Base-by-base conservation (phyloP, 2,113 vertebrate species). In the Columbina picui region DNA sequence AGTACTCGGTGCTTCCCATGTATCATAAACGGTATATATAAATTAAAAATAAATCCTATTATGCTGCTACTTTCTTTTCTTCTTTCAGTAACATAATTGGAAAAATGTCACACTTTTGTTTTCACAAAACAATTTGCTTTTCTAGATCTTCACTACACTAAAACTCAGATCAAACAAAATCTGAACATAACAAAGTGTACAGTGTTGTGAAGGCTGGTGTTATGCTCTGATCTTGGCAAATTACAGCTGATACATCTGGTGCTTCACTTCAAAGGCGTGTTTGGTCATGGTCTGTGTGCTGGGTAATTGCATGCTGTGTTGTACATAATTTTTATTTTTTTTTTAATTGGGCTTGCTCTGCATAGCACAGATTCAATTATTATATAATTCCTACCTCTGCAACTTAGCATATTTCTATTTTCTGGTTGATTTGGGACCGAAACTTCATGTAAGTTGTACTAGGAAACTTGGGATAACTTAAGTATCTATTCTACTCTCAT, bases 251-350 rank as follows among this genome's bases (percentile, higher is more conserved):
- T 92, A 52, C 67, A 94, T 86, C 83, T 95, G 85, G 63, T 74
- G 55, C 76, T 88, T 26, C 53, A 64, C 79, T 93, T 85, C 45
- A 90, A 90, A 95, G 63, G 13, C 9, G 1, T 69, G 63, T 73
- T 76, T 89, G 52, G 92, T 94, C 78, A 83, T 53, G 57, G 67
- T 96, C 87, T 84, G 41, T 85, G 61, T 79, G 49, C 41, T 64
- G 30, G n/a, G 36, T 82, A 89, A 89, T 74, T 95, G 61, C 53
- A 82, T 81, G n/a, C 74, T 60, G 57, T 79, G 56, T 77, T 95
- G 91, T 83, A 94, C 70, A 82, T 63, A 91, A 61, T 36, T 63
- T 86, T 75, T 41, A 41, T 84, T 94, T 94, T 75, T 84, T 45
- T 84, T 94, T 94, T 75, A 81, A 57, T 87, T 84, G 39, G 23